These are phyloP conservation scores for Linyphia triangularis DNA, from an alignment of 2,888 invertebrate species.

Conservation along the genomic window DNA sequence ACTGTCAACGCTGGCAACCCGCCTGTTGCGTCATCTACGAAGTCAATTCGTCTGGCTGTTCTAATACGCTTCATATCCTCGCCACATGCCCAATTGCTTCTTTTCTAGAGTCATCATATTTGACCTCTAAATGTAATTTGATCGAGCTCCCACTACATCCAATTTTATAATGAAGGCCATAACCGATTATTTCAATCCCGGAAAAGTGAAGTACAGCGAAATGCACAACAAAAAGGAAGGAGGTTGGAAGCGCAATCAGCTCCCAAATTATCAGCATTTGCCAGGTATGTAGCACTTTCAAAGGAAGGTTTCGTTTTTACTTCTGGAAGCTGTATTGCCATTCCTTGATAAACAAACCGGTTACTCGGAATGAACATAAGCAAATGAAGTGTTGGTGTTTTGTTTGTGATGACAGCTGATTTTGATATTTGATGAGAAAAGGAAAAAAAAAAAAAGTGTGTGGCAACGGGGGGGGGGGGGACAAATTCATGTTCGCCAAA, in stretches of 20 bases:
- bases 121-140: slow-evolving; percentile 63
- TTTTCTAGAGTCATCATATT: slow-evolving; percentile 16
- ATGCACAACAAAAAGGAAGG: slow-evolving; percentile 55
- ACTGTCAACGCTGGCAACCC: slow-evolving; percentile 64
- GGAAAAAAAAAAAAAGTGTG: too few relatives aligned
- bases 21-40: slow-evolving; percentile 41
- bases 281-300: slow-evolving; percentile 36
- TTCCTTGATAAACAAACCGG: not conserved
- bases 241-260: slow-evolving; percentile 29
- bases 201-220: slow-evolving; percentile 58
- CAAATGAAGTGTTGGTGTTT: too few relatives aligned
- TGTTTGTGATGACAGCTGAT: too few relatives aligned
- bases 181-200: slow-evolving; percentile 60
- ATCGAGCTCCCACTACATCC: slow-evolving; percentile 26
- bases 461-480: too few relatives aligned
- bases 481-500: too few relatives aligned
- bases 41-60: slow-evolving; percentile 38
- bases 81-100: slow-evolving; percentile 23
- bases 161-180: slow-evolving; percentile 66
- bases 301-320: slow-evolving; percentile 3
- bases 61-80: slow-evolving; percentile 9
- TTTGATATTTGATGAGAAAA: too few relatives aligned
- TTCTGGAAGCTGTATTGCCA: not conserved
- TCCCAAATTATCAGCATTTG: slow-evolving; percentile 41
- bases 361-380: too few relatives aligned